Evolutionary conservation across 1,140 invertebrate species (phyloP).

Genomic region (Cydia fagiglandana): DNA sequence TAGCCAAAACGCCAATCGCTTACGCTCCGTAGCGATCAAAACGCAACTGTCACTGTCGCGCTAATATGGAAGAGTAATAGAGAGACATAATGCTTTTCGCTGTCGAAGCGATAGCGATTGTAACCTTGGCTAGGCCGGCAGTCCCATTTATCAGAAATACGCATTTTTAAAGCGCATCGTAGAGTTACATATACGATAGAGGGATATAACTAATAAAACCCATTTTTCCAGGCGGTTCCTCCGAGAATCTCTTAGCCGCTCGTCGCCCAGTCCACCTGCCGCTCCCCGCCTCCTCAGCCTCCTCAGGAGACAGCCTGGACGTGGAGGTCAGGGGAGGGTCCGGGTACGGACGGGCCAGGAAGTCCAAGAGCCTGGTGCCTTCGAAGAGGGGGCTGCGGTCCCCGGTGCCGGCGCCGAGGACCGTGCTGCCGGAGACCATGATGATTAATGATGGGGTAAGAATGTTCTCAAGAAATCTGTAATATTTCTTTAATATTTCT

Average conservation of each 20-base stretch:
- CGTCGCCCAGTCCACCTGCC: conserved; percentile 59
- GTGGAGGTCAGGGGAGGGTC: conserved; percentile 61
- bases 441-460: conserved; percentile 51
- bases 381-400: conserved; percentile 56
- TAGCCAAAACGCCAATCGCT: too few species aligned
- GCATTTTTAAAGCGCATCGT: too few species aligned
- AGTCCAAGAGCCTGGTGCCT: conserved; percentile 68
- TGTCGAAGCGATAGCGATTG: too few species aligned
- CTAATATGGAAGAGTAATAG: too few species aligned
- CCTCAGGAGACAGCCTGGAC: conserved; percentile 70
- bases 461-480: background rate
- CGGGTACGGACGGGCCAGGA: conserved; percentile 51
- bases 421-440: conserved; percentile 42
- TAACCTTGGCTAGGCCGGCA: too few species aligned
- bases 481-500: too few species aligned
- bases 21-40: too few species aligned
- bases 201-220: too few species aligned
- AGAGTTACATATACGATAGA: too few species aligned
- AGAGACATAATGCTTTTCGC: too few species aligned
- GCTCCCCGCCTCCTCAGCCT: conserved; percentile 62
- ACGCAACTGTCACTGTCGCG: too few species aligned
- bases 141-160: too few species aligned
- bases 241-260: conserved; percentile 57
- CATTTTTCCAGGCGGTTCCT: conserved; percentile 55
- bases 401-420: conserved; percentile 56